Conservation (phyloP, 2,888 invertebrate species). For the Agrilus biguttatus region DNA sequence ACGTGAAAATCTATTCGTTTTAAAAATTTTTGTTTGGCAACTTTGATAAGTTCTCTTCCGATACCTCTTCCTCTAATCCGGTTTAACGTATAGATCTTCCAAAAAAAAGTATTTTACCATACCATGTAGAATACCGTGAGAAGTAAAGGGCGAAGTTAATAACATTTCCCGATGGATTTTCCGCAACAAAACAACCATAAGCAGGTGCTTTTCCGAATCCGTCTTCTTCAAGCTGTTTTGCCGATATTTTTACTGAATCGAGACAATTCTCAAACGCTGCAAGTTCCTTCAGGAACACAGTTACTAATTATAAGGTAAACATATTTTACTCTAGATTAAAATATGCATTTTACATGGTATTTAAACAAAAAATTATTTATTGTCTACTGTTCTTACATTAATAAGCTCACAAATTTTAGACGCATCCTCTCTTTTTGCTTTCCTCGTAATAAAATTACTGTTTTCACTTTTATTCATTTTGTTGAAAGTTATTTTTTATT, state of each 20-base stretch:
- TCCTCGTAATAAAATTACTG: conserved; percentile 26
- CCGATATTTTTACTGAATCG: conserved; percentile 51
- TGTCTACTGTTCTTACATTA: conserved; percentile 36
- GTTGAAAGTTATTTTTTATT: conserved; percentile 1
- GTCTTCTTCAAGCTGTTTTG: conserved; percentile 50
- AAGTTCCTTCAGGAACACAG: conserved; percentile 41
- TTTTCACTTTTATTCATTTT: neutral
- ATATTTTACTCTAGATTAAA: neutral
- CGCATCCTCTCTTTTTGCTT: conserved; percentile 40
- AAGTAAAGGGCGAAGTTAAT: conserved; percentile 76
- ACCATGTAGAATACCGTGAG: conserved; percentile 74
- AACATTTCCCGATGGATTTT: conserved; percentile 30
- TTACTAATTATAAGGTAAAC: neutral
- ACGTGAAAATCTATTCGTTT: conserved; percentile 65
- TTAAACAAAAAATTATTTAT: neutral
- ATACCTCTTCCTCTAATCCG: conserved; percentile 48
- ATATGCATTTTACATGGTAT: too few relatives aligned
- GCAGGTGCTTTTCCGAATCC: conserved; percentile 55
- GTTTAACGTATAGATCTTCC: conserved; percentile 74
- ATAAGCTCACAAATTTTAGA: conserved; percentile 38
- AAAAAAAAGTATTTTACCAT: conserved; percentile 64
- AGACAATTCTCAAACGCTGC: conserved; percentile 68
- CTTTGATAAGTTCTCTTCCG: conserved; percentile 53
- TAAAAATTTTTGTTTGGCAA: conserved; percentile 31
- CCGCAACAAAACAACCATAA: conserved; percentile 60